phyloP scores from a whole-genome alignment of 2,888 invertebrate species.

The Toxonevra muliebris region DNA sequence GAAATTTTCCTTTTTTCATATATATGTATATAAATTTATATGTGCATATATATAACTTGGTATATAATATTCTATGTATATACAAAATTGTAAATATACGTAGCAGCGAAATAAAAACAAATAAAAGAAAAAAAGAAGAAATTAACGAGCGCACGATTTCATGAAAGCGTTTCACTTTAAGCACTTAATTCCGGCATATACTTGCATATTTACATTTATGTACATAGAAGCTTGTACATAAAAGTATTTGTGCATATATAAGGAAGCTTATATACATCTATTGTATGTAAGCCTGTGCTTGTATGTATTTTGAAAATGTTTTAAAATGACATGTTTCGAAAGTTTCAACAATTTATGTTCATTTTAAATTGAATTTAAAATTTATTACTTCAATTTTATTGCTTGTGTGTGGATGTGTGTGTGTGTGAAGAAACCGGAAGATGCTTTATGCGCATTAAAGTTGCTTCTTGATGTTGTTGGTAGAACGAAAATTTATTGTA shows the following conservation, averaged over 20 bases:
- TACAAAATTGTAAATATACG: slow-evolving; percentile 29
- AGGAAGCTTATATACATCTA: too few species aligned
- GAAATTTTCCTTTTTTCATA: not conserved
- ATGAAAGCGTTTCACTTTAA: slow-evolving; percentile 58
- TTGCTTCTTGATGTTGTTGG: slow-evolving; percentile 24
- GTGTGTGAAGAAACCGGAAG: not conserved
- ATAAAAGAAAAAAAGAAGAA: slow-evolving; percentile 39
- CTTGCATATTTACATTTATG: not conserved
- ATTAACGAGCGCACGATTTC: slow-evolving; percentile 34
- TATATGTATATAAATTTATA: slow-evolving; percentile 38
- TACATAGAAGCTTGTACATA: not conserved
- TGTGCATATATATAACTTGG: slow-evolving; percentile 38
- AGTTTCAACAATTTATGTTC: slow-evolving; percentile 64
- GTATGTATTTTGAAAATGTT: slow-evolving; percentile 51
- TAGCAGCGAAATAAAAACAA: slow-evolving; percentile 44
- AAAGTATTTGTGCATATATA: not conserved
- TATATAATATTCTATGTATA: slow-evolving; percentile 25
- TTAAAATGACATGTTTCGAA: slow-evolving; percentile 65
- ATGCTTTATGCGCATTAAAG: slow-evolving; percentile 23
- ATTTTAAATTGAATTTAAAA: slow-evolving; percentile 65
- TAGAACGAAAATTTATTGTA: not conserved
- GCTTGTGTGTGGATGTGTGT: slow-evolving; percentile 12
- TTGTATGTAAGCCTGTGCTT: slow-evolving; percentile 2
- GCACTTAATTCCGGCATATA: slow-evolving; percentile 50
- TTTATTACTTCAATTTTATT: slow-evolving; percentile 54